Percentiles rank a stretch among this genome's conserved stretches.
phyloP scores from a whole-genome alignment of 1,140 invertebrate species.

The Drosophila pallidifrons region DNA sequence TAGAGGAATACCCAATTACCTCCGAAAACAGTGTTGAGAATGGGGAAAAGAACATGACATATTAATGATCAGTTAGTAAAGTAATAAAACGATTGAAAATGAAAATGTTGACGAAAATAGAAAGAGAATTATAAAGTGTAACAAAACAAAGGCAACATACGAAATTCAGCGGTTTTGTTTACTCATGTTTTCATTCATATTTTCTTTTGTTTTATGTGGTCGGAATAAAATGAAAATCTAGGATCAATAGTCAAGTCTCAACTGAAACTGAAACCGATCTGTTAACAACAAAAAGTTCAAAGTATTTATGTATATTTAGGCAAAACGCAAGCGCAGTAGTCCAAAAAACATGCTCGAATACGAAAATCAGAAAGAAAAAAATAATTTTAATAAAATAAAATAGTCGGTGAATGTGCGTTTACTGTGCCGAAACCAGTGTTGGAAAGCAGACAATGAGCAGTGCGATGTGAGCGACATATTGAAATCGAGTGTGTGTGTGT shows the following conservation, averaged over 20 bases:
- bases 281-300: slow-evolving; percentile 56
- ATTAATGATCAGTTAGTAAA: slow-evolving; percentile 21
- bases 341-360: slow-evolving; percentile 71
- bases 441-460: slow-evolving; percentile 41
- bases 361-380: slow-evolving; percentile 14
- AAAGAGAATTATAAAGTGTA: slow-evolving; percentile 8
- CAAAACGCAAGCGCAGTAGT: slow-evolving; percentile 60
- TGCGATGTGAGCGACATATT: slow-evolving; percentile 19
- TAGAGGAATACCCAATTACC: slow-evolving; percentile 52
- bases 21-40: slow-evolving; percentile 37
- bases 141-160: slow-evolving; percentile 30
- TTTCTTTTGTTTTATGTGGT: slow-evolving; percentile 6
- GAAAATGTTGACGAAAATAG: neutral
- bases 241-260: slow-evolving; percentile 28
- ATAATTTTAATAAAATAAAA: slow-evolving; percentile 21
- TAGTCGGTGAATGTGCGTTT: slow-evolving; percentile 33
- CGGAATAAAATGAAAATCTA: slow-evolving; percentile 24
- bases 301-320: slow-evolving; percentile 23
- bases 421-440: slow-evolving; percentile 59
- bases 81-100: slow-evolving; percentile 9
- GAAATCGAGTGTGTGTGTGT: slow-evolving; percentile 3
- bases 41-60: slow-evolving; percentile 15
- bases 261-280: slow-evolving; percentile 27
- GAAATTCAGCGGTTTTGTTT: slow-evolving; percentile 3
- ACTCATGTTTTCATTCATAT: slow-evolving; percentile 10